Evolutionary conservation across 2,888 invertebrate genomes (phyloP).

Genomic region (Philopedon plagiatum): DNA sequence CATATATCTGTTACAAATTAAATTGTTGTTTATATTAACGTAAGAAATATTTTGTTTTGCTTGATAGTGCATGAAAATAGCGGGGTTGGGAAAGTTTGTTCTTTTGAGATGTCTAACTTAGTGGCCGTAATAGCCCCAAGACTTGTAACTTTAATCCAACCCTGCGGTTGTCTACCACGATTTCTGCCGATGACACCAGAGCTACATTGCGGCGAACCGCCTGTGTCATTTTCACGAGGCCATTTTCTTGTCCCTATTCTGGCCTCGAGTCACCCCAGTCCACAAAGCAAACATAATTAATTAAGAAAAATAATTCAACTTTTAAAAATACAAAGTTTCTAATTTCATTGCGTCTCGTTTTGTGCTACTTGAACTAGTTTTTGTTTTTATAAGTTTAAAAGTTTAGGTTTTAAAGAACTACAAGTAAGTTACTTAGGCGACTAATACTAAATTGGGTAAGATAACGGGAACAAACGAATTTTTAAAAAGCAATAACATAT

Average conservation of each 20-base stretch:
- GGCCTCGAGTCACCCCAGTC: slow-evolving; percentile 37
- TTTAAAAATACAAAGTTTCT: slow-evolving; percentile 23
- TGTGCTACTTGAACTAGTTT: neutral
- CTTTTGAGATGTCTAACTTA: slow-evolving; percentile 33
- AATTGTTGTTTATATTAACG: neutral
- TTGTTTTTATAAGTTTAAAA: neutral
- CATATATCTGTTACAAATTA: neutral
- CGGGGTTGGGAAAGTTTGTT: slow-evolving; percentile 1
- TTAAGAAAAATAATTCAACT: slow-evolving; percentile 42
- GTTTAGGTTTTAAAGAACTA: neutral
- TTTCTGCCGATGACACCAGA: slow-evolving; percentile 51
- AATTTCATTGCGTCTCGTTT: slow-evolving; percentile 1
- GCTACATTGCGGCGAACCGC: slow-evolving; percentile 49
- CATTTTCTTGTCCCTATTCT: slow-evolving; percentile 48
- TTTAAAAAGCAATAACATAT: no score
- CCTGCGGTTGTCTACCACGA: slow-evolving; percentile 49
- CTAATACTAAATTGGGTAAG: no score
- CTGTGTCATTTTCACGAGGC: slow-evolving; percentile 52
- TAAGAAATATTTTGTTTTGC: neutral
- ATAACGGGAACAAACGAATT: no score
- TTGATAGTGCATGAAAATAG: neutral
- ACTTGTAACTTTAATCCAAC: slow-evolving; percentile 45
- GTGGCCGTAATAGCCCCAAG: slow-evolving; percentile 40
- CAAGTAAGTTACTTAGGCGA: neutral
- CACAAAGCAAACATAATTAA: slow-evolving; percentile 49